phyloP scores from a whole-genome alignment of 2,113 vertebrate species.

The Dryoscopus gambensis region DNA sequence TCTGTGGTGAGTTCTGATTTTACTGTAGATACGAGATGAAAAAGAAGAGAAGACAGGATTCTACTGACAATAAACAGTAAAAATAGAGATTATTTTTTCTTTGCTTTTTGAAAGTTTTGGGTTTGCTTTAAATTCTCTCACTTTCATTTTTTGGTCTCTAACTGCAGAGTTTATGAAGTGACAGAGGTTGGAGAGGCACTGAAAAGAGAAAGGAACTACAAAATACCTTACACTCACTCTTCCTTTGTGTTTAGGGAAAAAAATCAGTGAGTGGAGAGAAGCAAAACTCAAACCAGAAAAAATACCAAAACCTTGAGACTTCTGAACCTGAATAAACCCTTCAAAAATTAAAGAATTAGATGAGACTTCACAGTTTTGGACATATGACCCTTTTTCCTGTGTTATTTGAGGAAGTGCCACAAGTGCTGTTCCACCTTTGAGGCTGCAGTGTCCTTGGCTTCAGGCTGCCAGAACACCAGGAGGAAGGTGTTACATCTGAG shows the following conservation, averaged over 20 bases:
- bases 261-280: not conserved
- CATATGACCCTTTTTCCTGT: not conserved
- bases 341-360: not conserved
- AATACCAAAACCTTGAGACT: not conserved
- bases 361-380: not conserved
- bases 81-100: not conserved
- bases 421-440: not conserved
- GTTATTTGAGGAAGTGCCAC: not conserved
- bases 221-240: not conserved
- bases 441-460: not conserved
- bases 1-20: not conserved
- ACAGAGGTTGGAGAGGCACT: not conserved
- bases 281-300: not conserved
- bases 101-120: not conserved
- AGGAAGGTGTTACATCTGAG: not conserved
- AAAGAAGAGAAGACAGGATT: not conserved
- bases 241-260: not conserved
- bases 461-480: not conserved
- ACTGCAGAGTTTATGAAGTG: not conserved
- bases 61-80: not conserved
- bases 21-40: not conserved
- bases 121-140: not conserved
- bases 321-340: not conserved
- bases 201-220: not conserved
- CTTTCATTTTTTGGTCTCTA: not conserved